phyloP scores from a whole-genome alignment of 2,888 invertebrate genomes.

The Tetramorium bicarinatum region DNA sequence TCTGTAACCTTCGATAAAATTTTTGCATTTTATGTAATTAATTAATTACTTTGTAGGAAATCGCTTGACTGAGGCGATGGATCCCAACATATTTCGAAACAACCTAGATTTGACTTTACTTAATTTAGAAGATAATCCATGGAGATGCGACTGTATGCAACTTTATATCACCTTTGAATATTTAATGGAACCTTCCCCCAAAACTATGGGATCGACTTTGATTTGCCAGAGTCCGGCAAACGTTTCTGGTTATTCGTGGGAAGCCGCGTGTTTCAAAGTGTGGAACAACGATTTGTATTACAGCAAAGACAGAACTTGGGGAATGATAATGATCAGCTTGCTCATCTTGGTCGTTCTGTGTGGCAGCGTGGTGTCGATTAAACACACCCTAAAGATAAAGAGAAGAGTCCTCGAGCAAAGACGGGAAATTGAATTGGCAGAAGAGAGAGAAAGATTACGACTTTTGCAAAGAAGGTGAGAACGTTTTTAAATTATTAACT shows the following conservation, averaged over 20 bases:
- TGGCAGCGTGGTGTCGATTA: slow-evolving; percentile 88
- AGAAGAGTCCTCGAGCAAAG: slow-evolving; percentile 87
- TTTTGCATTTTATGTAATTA: background rate
- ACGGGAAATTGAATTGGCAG: slow-evolving; percentile 88
- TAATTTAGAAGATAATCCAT: slow-evolving; percentile 91
- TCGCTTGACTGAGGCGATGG: slow-evolving; percentile 90
- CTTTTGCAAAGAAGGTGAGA: slow-evolving; percentile 86
- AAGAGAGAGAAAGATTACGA: slow-evolving; percentile 88
- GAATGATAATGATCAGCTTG: slow-evolving; percentile 78
- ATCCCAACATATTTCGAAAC: slow-evolving; percentile 88
- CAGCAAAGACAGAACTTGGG: slow-evolving; percentile 77
- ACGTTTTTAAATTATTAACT: background rate
- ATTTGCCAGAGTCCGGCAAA: slow-evolving; percentile 90
- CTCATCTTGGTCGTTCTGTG: slow-evolving; percentile 87
- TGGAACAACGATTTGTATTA: slow-evolving; percentile 87
- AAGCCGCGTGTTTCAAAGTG: slow-evolving; percentile 89
- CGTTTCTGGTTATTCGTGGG: slow-evolving; percentile 90
- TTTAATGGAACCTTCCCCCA: slow-evolving; percentile 88
- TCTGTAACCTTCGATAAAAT: background rate
- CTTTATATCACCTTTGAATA: slow-evolving; percentile 89
- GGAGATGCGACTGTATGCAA: slow-evolving; percentile 91
- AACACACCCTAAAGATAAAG: slow-evolving; percentile 88
- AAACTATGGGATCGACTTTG: slow-evolving; percentile 87
- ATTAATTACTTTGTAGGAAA: slow-evolving; percentile 87
- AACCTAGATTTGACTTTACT: slow-evolving; percentile 89